Base-by-base conservation (phyloP, 2,888 invertebrate genomes). In the Notodonta dromedarius region DNA sequence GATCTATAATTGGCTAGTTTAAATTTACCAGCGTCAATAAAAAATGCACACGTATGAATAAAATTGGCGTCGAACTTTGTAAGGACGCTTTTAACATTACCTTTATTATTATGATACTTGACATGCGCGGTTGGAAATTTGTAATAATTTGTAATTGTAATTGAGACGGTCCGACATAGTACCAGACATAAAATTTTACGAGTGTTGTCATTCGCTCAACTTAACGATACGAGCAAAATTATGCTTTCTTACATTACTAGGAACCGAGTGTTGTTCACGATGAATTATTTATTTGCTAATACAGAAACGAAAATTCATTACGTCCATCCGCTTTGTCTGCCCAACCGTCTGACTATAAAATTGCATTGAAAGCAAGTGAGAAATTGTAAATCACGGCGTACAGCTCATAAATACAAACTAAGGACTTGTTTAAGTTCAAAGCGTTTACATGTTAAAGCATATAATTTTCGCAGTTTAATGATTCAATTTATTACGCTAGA, bases 141-240 rank as follows among this genome's bases (percentile, higher is more conserved):
- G 87, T 88, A 89, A 88, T 90, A 89, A 91, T 92, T 91, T 92
- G 92, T 91, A 89, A 91, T 92, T 93, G 89, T 91, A 92, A 93
- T 93, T 88, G 90, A 87, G 89, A 84, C 81, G 83, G 81, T 82
- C 81, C 84, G 85, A 80, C 85, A 83, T 85, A 77, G 83, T 80
- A 80, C 83, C 67, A 77, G 77, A 79, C 89, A 87, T 93, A 89
- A 91, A 91, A 87, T 79, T 93, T 93, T 87, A 93, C 80, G 90
- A 84, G 81, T 83, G 80, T 87, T 91, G 91, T 91, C 91, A 91
- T 87, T 88, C 82, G 80, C 73, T 82, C 84, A 80, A 86, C 77
- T 92, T 92, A 91, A 92, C 86, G 91, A 91, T 89, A 88, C 86
- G 87, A 84, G 80, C 82, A 88, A 82, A 90, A 90, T 89, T 89